Conservation (phyloP, 2,888 invertebrate genomes). For the Synanthedon vespiformis region DNA sequence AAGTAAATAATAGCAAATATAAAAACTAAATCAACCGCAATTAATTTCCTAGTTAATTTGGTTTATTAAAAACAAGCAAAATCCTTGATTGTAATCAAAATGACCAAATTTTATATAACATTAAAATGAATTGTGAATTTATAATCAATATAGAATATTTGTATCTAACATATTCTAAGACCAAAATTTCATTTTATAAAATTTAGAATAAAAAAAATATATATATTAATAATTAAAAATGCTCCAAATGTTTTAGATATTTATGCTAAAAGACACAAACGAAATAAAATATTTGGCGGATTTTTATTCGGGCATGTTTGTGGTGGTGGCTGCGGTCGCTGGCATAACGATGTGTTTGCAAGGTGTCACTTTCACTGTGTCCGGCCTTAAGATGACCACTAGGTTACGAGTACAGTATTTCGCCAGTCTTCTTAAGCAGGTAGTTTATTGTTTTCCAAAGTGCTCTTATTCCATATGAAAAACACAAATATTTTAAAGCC, state of each 20-base stretch:
- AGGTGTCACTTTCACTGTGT: constrained; percentile 78
- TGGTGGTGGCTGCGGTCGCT: constrained; percentile 75
- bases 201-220: background rate
- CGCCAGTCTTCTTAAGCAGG: constrained; percentile 68
- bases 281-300: constrained; percentile 70
- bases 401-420: constrained; percentile 66
- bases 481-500: background rate
- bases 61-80: too few species aligned
- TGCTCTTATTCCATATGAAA: background rate
- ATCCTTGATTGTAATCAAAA: too few species aligned
- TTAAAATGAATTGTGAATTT: too few species aligned
- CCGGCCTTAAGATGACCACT: constrained; percentile 82
- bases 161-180: too few species aligned
- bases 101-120: too few species aligned
- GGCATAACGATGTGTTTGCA: constrained; percentile 77
- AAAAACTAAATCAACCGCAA: too few species aligned
- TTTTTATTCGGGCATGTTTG: constrained; percentile 74
- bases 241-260: constrained; percentile 53
- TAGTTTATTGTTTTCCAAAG: constrained; percentile 9
- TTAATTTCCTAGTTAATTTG: background rate
- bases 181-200: too few species aligned
- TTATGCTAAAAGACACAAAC: constrained; percentile 66
- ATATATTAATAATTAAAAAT: background rate
- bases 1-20: too few species aligned
- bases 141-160: too few species aligned